Evolutionary conservation across 1,140 invertebrate genomes (phyloP).

Genomic region (Anagrus nilaparvatae): DNA sequence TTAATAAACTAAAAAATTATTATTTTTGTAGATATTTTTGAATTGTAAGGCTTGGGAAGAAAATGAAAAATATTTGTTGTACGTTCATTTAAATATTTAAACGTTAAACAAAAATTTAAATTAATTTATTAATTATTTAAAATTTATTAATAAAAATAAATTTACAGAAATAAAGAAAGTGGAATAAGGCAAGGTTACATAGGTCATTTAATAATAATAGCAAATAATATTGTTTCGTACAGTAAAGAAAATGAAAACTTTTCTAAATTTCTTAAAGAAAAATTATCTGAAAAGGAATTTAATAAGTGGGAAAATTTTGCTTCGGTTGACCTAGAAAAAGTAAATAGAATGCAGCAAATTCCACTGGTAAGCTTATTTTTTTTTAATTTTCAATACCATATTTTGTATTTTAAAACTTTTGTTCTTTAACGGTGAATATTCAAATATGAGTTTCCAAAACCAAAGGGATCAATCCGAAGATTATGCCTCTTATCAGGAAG

Average conservation of each 20-base stretch:
- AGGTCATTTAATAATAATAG: conserved; percentile 67
- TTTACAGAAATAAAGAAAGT: conserved; percentile 23
- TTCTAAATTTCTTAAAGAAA: conserved; percentile 42
- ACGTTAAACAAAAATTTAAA: no score
- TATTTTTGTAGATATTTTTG: no score
- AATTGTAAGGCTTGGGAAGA: no score
- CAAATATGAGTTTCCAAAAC: no score
- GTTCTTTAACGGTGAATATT: no score
- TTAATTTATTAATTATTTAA: background rate
- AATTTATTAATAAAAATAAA: background rate
- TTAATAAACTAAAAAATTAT: no score
- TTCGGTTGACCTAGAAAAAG: conserved; percentile 44
- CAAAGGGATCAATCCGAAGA: no score
- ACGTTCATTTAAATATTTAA: no score
- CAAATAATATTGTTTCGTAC: conserved; percentile 50
- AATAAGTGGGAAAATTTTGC: conserved; percentile 53
- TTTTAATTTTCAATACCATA: no score
- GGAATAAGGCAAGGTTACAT: conserved; percentile 57
- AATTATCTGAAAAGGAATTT: conserved; percentile 45
- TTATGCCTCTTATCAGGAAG: no score
- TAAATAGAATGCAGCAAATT: conserved; percentile 53
- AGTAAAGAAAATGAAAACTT: conserved; percentile 36
- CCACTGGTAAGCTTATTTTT: conserved; percentile 38
- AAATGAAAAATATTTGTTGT: no score
- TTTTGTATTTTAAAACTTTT: no score